Evolutionary conservation across 1,140 invertebrate species (phyloP).

Genomic region (Mya arenaria): DNA sequence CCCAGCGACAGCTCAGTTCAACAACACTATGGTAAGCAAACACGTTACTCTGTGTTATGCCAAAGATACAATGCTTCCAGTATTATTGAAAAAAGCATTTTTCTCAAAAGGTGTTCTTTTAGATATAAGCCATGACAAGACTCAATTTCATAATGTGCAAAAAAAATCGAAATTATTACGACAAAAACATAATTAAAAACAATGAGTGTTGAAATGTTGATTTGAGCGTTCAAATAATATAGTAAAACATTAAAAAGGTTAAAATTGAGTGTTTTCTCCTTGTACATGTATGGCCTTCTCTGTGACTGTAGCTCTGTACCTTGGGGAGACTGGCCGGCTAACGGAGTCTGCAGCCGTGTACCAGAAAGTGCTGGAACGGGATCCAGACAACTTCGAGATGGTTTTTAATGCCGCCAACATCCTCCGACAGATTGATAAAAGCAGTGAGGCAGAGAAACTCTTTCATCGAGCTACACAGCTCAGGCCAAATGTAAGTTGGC

Average conservation of each 20-base stretch:
- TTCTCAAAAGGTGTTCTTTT: too few species aligned
- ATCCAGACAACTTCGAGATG: conserved; percentile 90
- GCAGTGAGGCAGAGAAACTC: conserved; percentile 90
- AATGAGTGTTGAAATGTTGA: background rate
- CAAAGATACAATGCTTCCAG: too few species aligned
- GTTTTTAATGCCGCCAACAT: conserved; percentile 93
- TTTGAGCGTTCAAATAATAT: background rate
- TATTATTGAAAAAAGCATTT: too few species aligned
- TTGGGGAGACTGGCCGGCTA: conserved; percentile 88
- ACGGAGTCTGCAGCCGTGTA: conserved; percentile 92
- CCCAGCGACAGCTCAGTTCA: conserved; percentile 91
- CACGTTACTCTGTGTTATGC: too few species aligned
- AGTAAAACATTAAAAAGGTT: background rate
- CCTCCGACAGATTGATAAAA: conserved; percentile 86
- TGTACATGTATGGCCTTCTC: background rate
- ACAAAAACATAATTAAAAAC: too few species aligned
- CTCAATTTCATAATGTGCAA: too few species aligned
- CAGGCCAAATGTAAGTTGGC: conserved; percentile 87
- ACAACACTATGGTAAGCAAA: conserved; percentile 92
- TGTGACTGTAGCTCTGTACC: conserved; percentile 89
- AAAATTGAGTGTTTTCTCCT: background rate
- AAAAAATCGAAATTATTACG: too few species aligned
- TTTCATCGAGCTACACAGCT: conserved; percentile 89
- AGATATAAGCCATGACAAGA: too few species aligned
- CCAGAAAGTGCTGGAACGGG: conserved; percentile 88